A percentile compares a stretch with the other conserved stretches of the same genome.
These are phyloP conservation scores for Poeciliopsis turneri DNA, from an alignment of 2,797 vertebrate genomes.

Conservation along the genomic window DNA sequence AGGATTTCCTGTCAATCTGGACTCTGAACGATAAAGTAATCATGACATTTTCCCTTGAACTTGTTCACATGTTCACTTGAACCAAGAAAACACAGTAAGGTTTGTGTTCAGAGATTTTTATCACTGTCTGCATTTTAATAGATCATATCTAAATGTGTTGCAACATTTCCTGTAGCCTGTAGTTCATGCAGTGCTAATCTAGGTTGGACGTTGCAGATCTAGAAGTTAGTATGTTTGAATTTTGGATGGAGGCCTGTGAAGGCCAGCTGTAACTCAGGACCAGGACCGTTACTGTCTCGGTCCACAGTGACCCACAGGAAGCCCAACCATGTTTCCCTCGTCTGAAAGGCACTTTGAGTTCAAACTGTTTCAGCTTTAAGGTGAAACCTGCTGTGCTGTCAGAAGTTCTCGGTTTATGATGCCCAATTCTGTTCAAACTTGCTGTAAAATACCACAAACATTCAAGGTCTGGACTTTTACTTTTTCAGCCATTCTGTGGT, in stretches of 20 bases:
- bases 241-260: background rate
- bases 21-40: background rate
- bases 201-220: background rate
- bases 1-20: background rate
- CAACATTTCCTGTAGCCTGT: background rate
- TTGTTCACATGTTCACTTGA: background rate
- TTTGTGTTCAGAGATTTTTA: background rate
- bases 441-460: background rate
- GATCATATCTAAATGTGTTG: background rate
- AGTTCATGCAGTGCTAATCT: background rate
- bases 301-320: background rate
- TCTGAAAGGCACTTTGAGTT: background rate
- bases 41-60: background rate
- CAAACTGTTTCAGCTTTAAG: background rate
- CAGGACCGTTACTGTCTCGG: background rate
- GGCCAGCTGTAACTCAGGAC: background rate
- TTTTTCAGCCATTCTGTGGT: background rate
- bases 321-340: background rate
- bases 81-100: background rate
- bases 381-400: background rate
- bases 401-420: background rate
- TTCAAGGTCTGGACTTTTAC: background rate
- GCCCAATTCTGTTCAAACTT: background rate
- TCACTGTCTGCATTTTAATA: background rate
- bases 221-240: background rate